Conservation (phyloP, 2,113 vertebrate species). For the Mesocricetus auratus region DNA sequence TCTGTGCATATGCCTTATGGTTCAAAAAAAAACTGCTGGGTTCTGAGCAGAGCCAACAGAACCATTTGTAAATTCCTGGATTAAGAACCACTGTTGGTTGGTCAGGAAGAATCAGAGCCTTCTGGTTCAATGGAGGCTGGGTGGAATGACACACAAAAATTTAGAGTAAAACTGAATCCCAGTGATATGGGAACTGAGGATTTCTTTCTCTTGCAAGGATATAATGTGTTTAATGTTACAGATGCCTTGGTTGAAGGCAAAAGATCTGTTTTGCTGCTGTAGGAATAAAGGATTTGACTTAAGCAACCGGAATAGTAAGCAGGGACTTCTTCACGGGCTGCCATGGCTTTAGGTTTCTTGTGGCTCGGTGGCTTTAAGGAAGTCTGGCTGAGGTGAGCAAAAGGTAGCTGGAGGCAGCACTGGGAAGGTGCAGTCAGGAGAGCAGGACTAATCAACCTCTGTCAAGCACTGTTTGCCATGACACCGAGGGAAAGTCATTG, state of each 20-base stretch:
- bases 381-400: neutral
- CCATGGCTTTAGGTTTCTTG: slow-evolving; percentile 22
- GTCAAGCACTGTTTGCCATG: neutral
- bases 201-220: slow-evolving; percentile 10
- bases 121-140: neutral
- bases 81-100: neutral
- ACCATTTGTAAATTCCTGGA: neutral
- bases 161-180: neutral
- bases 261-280: neutral
- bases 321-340: neutral
- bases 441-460: neutral
- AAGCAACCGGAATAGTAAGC: slow-evolving; percentile 28
- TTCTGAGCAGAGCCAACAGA: neutral
- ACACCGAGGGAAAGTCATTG: neutral
- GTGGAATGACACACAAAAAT: neutral
- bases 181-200: neutral
- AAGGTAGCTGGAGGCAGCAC: neutral
- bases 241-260: slow-evolving; percentile 34
- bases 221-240: neutral
- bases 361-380: neutral
- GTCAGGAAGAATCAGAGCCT: neutral
- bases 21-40: neutral
- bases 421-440: neutral
- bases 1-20: slow-evolving; percentile 4
- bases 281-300: slow-evolving; percentile 49